Evolutionary conservation across 2,888 invertebrate species (phyloP).

Genomic region (Urechis unicinctus): DNA sequence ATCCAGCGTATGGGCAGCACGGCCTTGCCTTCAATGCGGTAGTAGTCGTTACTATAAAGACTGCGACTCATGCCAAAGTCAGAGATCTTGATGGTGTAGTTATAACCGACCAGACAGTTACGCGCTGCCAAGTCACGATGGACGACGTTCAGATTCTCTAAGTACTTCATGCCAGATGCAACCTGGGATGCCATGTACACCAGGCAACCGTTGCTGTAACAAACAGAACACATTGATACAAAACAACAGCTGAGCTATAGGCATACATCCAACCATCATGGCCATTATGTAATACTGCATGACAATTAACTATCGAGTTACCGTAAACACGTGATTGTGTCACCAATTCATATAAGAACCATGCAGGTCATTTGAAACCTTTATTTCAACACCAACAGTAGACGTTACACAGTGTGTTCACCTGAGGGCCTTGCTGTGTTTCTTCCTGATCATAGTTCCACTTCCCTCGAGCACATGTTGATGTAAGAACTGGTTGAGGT

Average conservation of each 20-base stretch:
- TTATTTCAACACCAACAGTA: too few relatives aligned
- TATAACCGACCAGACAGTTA: constrained; percentile 78
- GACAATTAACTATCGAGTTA: too few relatives aligned
- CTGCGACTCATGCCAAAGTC: constrained; percentile 50
- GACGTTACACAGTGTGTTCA: too few relatives aligned
- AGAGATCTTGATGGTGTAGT: constrained; percentile 59
- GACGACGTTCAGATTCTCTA: constrained; percentile 81
- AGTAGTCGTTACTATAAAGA: constrained; percentile 64
- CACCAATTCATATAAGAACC: too few relatives aligned
- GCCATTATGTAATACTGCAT: too few relatives aligned
- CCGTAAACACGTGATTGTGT: too few relatives aligned
- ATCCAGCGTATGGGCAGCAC: constrained; percentile 81
- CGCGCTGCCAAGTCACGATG: constrained; percentile 82
- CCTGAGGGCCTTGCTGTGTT: too few relatives aligned
- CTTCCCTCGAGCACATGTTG: constrained; percentile 55
- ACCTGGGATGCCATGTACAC: constrained; percentile 74
- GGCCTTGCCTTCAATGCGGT: constrained; percentile 71
- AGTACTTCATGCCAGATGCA: constrained; percentile 82
- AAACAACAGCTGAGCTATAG: too few relatives aligned
- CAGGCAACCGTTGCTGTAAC: constrained; percentile 50
- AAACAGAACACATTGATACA: too few relatives aligned
- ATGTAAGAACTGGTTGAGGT: constrained; percentile 72
- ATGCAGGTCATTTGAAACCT: too few relatives aligned
- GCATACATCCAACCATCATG: too few relatives aligned
- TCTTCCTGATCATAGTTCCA: constrained; percentile 35